These are phyloP conservation scores for Cynoglossus semilaevis DNA, from an alignment of 2,113 vertebrate species.

Conservation along the genomic window DNA sequence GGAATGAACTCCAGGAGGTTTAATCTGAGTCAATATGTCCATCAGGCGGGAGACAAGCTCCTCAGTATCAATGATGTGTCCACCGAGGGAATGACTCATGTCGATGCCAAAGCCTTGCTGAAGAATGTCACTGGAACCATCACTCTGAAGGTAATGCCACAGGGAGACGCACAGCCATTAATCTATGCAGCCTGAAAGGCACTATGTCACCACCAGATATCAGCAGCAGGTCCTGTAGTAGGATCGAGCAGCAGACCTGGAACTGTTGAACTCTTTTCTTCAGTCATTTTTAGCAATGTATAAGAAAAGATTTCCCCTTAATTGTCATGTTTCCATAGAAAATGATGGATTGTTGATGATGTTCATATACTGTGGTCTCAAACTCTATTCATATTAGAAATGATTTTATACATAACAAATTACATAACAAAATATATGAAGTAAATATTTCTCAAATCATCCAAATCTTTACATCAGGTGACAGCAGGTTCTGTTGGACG, in stretches of 20 bases:
- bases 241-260: conserved; percentile 3
- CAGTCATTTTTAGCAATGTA: too few relatives aligned
- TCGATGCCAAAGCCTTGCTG: conserved; percentile 81
- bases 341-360: too few relatives aligned
- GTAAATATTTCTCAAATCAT: too few relatives aligned
- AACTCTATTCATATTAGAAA: too few relatives aligned
- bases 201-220: background rate
- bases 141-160: conserved; percentile 82
- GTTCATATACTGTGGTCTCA: too few relatives aligned
- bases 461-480: conserved; percentile 68
- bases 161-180: conserved; percentile 3
- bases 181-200: conserved; percentile 28
- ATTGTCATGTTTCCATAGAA: too few relatives aligned
- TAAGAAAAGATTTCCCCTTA: too few relatives aligned
- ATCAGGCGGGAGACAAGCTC: conserved; percentile 86
- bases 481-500: conserved; percentile 78
- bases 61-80: conserved; percentile 85
- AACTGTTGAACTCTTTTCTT: too few relatives aligned
- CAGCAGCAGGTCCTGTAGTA: conserved; percentile 18
- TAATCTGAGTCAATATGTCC: conserved; percentile 3
- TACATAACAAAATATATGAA: too few relatives aligned
- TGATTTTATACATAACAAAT: too few relatives aligned
- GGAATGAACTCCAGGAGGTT: background rate
- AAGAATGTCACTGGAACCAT: conserved; percentile 81
- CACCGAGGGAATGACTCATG: conserved; percentile 85